Conservation (phyloP, 2,797 vertebrate genomes). For the Halcyon badia region DNA sequence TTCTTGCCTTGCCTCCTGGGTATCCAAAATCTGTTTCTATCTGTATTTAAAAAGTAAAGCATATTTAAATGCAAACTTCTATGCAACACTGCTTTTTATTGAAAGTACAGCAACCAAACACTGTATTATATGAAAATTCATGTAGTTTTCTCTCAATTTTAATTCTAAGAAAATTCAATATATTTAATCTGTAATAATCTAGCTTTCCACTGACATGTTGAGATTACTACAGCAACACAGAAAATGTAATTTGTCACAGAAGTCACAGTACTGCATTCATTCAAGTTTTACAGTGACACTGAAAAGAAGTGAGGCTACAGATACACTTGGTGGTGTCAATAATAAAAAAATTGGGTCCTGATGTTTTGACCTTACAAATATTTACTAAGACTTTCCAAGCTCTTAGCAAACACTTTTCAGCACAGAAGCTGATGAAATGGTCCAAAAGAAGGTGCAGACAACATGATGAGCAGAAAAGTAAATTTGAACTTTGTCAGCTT, state of each 20-base stretch:
- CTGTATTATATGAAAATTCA: fast-evolving
- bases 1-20: slow-evolving; percentile 91
- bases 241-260: not conserved
- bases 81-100: not conserved
- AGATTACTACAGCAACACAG: not conserved
- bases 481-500: not conserved
- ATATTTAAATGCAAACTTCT: not conserved
- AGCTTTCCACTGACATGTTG: not conserved
- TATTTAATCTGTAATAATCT: not conserved
- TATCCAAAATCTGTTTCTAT: slow-evolving; percentile 87
- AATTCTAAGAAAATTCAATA: not conserved
- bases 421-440: not conserved
- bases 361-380: not conserved
- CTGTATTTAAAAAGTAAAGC: slow-evolving; percentile 77
- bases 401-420: not conserved
- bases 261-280: not conserved
- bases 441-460: not conserved
- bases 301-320: not conserved
- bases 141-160: not conserved
- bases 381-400: not conserved
- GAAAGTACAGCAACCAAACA: not conserved
- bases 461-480: not conserved
- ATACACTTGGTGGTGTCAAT: too few species aligned
- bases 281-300: not conserved
- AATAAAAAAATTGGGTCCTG: not conserved